These are phyloP conservation scores for Sesia bembeciformis DNA, from an alignment of 2,888 invertebrate genomes.

Conservation along the genomic window DNA sequence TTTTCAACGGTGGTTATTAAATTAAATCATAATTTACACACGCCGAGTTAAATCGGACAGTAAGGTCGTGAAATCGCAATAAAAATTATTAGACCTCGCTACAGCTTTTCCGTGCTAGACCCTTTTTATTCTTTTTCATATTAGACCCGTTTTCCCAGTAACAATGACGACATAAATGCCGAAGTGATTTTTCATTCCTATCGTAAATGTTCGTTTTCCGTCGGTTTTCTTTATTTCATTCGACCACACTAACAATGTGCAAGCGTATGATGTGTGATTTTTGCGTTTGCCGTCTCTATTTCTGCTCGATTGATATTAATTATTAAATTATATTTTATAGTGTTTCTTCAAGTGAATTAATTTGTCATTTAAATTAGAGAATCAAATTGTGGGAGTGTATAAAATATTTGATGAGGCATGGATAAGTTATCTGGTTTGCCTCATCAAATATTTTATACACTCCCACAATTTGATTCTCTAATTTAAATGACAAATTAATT, in stretches of 20 bases:
- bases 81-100: slow-evolving; percentile 59
- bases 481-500: no score
- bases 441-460: no score
- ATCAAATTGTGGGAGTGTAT: no score
- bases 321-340: no score
- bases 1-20: slow-evolving; percentile 63
- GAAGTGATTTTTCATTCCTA: slow-evolving; percentile 51
- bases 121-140: slow-evolving; percentile 38
- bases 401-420: no score
- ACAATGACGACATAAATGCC: slow-evolving; percentile 54
- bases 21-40: slow-evolving; percentile 70
- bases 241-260: slow-evolving; percentile 33
- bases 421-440: no score
- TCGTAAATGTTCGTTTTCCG: slow-evolving; percentile 38
- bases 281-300: not conserved
- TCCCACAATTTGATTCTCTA: no score
- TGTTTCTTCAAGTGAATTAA: no score
- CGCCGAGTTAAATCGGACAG: slow-evolving; percentile 60
- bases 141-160: slow-evolving; percentile 35
- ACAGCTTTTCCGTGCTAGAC: slow-evolving; percentile 35
- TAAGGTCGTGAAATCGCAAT: slow-evolving; percentile 59
- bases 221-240: slow-evolving; percentile 25
- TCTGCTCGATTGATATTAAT: no score
- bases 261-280: slow-evolving; percentile 13
- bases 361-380: no score